These are phyloP conservation scores for Daktulosphaira vitifoliae DNA, from an alignment of 1,140 invertebrate genomes.

Conservation along the genomic window DNA sequence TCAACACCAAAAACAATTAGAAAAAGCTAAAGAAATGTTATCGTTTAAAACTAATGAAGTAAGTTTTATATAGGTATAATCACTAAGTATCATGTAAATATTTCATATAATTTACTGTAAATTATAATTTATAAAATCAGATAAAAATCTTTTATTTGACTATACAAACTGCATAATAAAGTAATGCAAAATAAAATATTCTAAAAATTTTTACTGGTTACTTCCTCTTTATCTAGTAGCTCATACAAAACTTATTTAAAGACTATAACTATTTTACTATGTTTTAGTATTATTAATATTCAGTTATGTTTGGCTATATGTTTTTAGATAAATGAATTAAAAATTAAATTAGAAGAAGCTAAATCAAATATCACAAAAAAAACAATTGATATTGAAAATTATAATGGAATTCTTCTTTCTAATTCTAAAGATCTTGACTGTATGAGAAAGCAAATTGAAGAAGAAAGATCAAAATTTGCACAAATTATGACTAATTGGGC, in stretches of 20 bases:
- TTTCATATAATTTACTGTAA: not conserved
- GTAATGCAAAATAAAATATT: too few relatives aligned
- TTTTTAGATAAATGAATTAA: not conserved
- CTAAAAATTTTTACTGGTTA: too few relatives aligned
- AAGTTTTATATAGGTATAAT: too few relatives aligned
- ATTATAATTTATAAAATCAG: not conserved
- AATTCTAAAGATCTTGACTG: not conserved
- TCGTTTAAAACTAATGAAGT: not conserved
- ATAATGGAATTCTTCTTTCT: not conserved
- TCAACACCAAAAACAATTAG: conserved; percentile 9
- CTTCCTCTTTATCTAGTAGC: too few relatives aligned
- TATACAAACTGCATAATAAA: not conserved
- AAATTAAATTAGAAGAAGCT: conserved; percentile 10
- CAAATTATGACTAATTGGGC: conserved; percentile 29
- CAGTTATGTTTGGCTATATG: too few relatives aligned
- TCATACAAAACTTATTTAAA: too few relatives aligned
- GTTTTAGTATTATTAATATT: too few relatives aligned
- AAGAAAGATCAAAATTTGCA: conserved; percentile 21
- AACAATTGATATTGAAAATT: not conserved
- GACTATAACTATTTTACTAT: too few relatives aligned
- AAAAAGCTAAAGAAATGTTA: conserved; percentile 8
- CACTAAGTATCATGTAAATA: too few relatives aligned
- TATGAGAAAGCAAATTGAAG: conserved; percentile 15
- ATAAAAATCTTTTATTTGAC: not conserved
- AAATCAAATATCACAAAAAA: not conserved